These are phyloP conservation scores for Spodoptera litura DNA, from an alignment of 1,140 invertebrate species.

Conservation along the genomic window DNA sequence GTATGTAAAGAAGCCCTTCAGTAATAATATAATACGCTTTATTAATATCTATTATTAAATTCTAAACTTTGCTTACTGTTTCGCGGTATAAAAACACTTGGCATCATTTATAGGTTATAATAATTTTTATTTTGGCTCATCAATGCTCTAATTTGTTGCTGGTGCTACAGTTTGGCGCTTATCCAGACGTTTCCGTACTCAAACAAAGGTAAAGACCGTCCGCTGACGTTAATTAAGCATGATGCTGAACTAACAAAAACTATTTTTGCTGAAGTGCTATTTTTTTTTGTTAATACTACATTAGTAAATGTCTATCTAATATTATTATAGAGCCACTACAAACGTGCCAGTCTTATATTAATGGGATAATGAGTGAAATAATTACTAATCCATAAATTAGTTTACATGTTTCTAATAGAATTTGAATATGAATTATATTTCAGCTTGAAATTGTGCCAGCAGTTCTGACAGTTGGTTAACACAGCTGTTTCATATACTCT, in stretches of 20 bases:
- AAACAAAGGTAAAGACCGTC: constrained; percentile 57
- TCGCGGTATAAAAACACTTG: constrained; percentile 35
- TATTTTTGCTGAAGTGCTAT: constrained; percentile 25
- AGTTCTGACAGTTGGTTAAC: too few species aligned
- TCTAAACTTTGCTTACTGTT: constrained; percentile 30
- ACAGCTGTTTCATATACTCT: too few species aligned
- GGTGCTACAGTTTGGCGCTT: constrained; percentile 59
- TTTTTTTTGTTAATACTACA: constrained; percentile 6
- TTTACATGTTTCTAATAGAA: too few species aligned
- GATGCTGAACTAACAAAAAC: constrained; percentile 41
- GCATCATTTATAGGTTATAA: constrained; percentile 49
- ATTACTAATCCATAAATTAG: not conserved
- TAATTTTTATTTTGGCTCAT: constrained; percentile 53
- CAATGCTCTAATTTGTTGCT: constrained; percentile 52
- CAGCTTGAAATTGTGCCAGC: too few species aligned
- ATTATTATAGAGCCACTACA: not conserved
- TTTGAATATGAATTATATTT: too few species aligned
- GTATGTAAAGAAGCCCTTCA: constrained; percentile 55
- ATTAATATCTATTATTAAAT: constrained; percentile 34
- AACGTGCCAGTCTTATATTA: not conserved
- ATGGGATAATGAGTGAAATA: not conserved
- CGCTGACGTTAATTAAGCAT: constrained; percentile 50
- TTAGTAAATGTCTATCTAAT: constrained; percentile 15
- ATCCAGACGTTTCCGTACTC: constrained; percentile 54
- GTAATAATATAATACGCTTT: constrained; percentile 32